phyloP scores from a whole-genome alignment of 2,113 vertebrate species.

The Cyphomyrus plagiostoma region DNA sequence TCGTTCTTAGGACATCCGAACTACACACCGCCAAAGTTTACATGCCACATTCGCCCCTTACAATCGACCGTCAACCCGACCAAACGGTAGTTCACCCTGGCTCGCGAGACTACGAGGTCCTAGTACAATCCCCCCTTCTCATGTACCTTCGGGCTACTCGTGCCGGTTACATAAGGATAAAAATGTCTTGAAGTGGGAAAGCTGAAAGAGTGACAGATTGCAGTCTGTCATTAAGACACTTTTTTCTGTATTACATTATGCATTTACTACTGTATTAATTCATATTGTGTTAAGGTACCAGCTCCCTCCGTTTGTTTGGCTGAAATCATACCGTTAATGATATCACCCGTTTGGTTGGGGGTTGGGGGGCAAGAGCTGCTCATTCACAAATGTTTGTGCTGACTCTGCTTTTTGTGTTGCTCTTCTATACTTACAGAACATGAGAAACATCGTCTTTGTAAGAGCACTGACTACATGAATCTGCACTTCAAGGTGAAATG shows the following conservation, averaged over 20 bases:
- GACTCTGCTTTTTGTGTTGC: constrained; percentile 49
- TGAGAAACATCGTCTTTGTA: constrained; percentile 91
- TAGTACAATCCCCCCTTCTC: too few relatives aligned
- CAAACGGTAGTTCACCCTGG: too few relatives aligned
- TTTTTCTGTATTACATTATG: not conserved
- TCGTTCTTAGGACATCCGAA: too few relatives aligned
- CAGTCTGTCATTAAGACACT: not conserved
- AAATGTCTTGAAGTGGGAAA: not conserved
- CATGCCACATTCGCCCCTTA: too few relatives aligned
- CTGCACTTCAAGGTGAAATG: constrained; percentile 99
- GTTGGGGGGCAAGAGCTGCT: not conserved
- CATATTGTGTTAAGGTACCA: not conserved
- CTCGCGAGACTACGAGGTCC: too few relatives aligned
- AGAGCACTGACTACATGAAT: constrained; percentile 99
- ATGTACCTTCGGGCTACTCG: too few relatives aligned
- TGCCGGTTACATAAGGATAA: too few relatives aligned
- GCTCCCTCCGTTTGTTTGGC: not conserved
- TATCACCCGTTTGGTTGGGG: not conserved
- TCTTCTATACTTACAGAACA: constrained; percentile 71
- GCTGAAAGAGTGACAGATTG: not conserved
- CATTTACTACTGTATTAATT: not conserved
- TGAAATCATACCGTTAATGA: not conserved
- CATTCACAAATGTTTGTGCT: constrained; percentile 2
- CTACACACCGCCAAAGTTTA: too few relatives aligned
- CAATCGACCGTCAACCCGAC: too few relatives aligned